Evolutionary conservation across 2,113 vertebrate genomes (phyloP), one percentile per base, ranked within the genome.

Genomic region (Onychostoma macrolepis): DNA sequence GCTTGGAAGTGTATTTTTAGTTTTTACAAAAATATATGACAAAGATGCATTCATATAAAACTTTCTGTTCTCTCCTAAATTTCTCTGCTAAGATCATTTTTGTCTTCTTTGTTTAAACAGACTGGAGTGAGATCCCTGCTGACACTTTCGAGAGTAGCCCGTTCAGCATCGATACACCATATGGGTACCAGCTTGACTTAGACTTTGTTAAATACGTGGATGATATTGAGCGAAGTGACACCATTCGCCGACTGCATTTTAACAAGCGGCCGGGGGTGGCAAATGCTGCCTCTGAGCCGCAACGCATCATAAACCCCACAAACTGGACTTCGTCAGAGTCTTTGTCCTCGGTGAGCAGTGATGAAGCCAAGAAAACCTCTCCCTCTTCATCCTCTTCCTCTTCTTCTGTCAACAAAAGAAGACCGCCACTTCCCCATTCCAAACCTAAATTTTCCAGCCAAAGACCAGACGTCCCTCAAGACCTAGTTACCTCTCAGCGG

Each of bases 211-310:
- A 97, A 84, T 96, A 96, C 19, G 95, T 96, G 90, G 96, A 96
- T 88, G 94, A 93, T 92, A 96, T 97, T 89, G 96, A 97, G 84
- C 95, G 96, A 90, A 91, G 94, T 83, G 94, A 94, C 92, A 98
- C 96, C 85, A 97, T 99, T 93, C 99, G 95, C 92, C 97, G 96
- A 71, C 83, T 99, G 76, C 97, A 96, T 90, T 96, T 99, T 80
- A 95, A 91, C 89, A 97, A 96, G 91, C 96, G 94, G 91, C 93
- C 94, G 89, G 96, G 95, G 93, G 91, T 87, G 12, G 78, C 94
- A n/a, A 92, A 89, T 76, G 90, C 93, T 85, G 89, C 15, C 0
- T 93, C 94, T 82, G 90, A 92, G 89, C 92, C 93, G 50, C 94
- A 87, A 33, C 88, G 91, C 33, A 74, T 91, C 36, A 71, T 90